phyloP scores from a whole-genome alignment of 2,797 vertebrate genomes.

The Salarias fasciatus region DNA sequence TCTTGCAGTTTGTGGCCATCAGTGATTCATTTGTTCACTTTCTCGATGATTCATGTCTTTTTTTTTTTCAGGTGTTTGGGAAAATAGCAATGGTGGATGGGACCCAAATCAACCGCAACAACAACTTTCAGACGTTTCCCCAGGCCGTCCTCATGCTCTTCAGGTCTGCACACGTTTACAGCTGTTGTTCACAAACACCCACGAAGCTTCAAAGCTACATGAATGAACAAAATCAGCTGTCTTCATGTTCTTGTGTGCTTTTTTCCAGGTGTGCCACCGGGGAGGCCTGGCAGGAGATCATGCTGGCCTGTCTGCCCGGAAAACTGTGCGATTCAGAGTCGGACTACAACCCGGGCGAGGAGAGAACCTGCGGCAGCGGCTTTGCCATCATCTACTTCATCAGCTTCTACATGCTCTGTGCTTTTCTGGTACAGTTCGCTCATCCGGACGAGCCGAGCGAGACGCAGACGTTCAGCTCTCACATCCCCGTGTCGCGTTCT shows the following conservation, averaged over 20 bases:
- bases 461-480: too few relatives aligned
- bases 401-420: slow-evolving; percentile 99
- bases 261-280: slow-evolving; percentile 93
- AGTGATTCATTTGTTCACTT: too few relatives aligned
- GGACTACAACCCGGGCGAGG: slow-evolving; percentile 91
- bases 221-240: neutral
- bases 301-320: slow-evolving; percentile 95
- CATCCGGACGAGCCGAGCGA: neutral
- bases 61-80: slow-evolving; percentile 90
- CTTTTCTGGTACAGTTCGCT: slow-evolving; percentile 89
- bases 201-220: neutral
- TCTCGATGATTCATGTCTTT: neutral
- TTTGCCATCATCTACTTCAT: slow-evolving; percentile 98
- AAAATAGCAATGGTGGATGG: slow-evolving; percentile 98
- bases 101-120: slow-evolving; percentile 97
- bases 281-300: slow-evolving; percentile 98
- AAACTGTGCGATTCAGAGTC: slow-evolving; percentile 95
- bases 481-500: slow-evolving; percentile 1
- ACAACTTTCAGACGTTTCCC: slow-evolving; percentile 99
- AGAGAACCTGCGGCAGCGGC: slow-evolving; percentile 92
- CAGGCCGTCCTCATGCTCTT: slow-evolving; percentile 97
- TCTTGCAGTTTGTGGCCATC: too few relatives aligned
- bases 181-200: neutral
- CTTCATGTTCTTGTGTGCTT: neutral
- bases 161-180: slow-evolving; percentile 80